phyloP scores from a whole-genome alignment of 2,888 invertebrate species.

The Tinea semifulvella region DNA sequence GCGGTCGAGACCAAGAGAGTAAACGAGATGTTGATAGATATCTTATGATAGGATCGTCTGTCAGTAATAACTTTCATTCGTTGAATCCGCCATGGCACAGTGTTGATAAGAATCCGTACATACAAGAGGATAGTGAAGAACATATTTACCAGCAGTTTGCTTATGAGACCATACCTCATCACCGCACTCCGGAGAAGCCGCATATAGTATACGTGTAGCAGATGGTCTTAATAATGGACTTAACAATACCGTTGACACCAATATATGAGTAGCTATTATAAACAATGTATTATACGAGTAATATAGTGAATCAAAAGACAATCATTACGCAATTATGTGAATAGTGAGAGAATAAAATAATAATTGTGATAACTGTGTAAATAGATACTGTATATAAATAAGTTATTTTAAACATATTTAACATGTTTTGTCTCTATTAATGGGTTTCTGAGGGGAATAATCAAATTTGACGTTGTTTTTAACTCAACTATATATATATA shows the following conservation, averaged over 20 bases:
- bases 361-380: conserved; percentile 67
- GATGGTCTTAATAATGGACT: conserved; percentile 32
- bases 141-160: conserved; percentile 64
- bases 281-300: conserved; percentile 4
- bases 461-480: no score
- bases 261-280: conserved; percentile 9
- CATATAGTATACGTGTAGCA: conserved; percentile 70
- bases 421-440: no score
- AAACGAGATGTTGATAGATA: conserved; percentile 61
- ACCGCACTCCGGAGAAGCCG: conserved; percentile 63
- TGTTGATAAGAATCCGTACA: conserved; percentile 58
- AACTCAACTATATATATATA: conserved; percentile 39
- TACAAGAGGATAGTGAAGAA: conserved; percentile 58
- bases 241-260: background rate
- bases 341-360: conserved; percentile 57
- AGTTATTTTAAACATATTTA: conserved; percentile 48
- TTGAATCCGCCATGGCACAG: conserved; percentile 61
- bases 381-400: conserved; percentile 34
- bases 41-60: conserved; percentile 60
- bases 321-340: conserved; percentile 61
- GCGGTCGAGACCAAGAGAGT: conserved; percentile 53
- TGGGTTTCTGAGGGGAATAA: no score
- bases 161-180: conserved; percentile 61
- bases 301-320: conserved; percentile 20
- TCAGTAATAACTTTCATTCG: conserved; percentile 61